Conservation (phyloP, 2,888 invertebrate genomes). For the Linhomoeus sp. region DNA sequence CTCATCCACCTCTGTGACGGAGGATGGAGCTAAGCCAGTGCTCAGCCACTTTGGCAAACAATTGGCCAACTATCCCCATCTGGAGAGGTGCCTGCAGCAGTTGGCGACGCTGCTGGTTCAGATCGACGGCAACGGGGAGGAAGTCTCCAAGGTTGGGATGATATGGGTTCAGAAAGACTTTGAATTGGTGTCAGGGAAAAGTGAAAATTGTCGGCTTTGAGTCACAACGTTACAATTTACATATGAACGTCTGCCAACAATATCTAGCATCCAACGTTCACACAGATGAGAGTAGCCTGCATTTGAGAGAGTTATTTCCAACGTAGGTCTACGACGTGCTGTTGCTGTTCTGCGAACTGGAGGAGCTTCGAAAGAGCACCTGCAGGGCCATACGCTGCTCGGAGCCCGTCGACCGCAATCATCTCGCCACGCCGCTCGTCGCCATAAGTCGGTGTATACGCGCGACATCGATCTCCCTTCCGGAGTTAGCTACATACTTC, state of each 20-base stretch:
- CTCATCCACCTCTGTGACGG: no score
- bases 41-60: neutral
- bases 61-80: neutral
- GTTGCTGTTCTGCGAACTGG: constrained; percentile 19
- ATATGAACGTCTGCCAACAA: no score
- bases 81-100: neutral
- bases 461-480: constrained; percentile 8
- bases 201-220: no score
- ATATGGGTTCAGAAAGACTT: neutral
- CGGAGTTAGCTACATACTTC: no score
- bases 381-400: constrained; percentile 6
- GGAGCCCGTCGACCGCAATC: constrained; percentile 3
- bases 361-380: constrained; percentile 11
- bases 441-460: constrained; percentile 16
- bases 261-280: no score
- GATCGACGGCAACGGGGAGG: neutral
- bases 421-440: constrained; percentile 15
- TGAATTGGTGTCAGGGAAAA: no score
- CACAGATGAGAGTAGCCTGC: no score
- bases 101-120: neutral
- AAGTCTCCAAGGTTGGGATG: constrained; percentile 17
- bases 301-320: no score
- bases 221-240: no score
- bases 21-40: no score
- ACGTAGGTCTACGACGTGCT: constrained; percentile 26